Percentiles rank a stretch among this genome's conserved stretches.
These are phyloP conservation scores for Triops longicaudatus DNA, from an alignment of 1,140 invertebrate genomes.

Conservation along the genomic window DNA sequence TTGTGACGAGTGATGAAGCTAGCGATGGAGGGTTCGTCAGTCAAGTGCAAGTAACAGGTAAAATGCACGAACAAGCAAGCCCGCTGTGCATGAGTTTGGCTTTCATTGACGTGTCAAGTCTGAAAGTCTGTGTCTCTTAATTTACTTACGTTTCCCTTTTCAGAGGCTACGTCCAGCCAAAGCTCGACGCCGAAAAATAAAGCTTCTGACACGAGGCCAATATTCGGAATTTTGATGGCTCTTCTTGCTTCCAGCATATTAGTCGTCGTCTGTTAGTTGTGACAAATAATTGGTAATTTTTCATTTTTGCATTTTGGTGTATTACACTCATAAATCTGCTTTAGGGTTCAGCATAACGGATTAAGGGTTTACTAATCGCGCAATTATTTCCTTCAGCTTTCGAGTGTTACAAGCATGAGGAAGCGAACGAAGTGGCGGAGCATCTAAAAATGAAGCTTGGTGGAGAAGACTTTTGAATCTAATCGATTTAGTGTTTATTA, in stretches of 20 bases:
- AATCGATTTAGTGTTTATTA: constrained; percentile 1
- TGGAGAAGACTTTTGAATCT: not conserved
- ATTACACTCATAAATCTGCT: not conserved
- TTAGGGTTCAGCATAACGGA: not conserved
- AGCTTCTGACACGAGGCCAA: not conserved
- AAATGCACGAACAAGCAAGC: not conserved
- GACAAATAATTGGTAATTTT: not conserved
- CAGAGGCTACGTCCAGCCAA: not conserved
- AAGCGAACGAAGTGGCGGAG: not conserved
- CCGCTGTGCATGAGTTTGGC: not conserved
- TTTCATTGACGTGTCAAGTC: no score
- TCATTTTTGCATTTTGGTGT: not conserved
- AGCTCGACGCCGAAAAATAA: not conserved
- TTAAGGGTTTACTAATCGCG: not conserved
- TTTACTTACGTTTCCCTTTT: not conserved
- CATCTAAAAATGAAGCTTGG: not conserved
- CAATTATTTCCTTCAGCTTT: not conserved
- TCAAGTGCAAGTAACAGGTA: constrained; percentile 11
- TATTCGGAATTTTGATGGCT: not conserved
- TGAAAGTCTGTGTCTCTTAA: not conserved
- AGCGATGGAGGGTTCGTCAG: not conserved
- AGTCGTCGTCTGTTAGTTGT: not conserved
- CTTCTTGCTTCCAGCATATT: not conserved
- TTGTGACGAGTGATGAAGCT: not conserved
- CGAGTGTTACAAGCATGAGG: not conserved